Evolutionary conservation across 2,113 vertebrate species (phyloP).

Genomic region (Notiomystis cincta): DNA sequence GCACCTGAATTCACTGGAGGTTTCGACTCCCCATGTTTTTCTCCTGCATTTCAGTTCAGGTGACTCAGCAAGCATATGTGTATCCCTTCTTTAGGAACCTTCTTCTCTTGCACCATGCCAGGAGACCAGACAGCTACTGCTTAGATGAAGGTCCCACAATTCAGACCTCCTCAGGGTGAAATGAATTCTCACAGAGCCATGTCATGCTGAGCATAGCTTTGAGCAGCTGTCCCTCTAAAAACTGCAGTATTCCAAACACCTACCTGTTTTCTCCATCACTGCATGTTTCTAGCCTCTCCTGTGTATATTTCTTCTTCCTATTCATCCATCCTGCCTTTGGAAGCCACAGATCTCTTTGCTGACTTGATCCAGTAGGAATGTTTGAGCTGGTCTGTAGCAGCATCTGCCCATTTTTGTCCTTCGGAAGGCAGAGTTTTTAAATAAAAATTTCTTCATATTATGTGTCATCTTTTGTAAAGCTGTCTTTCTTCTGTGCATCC

Average conservation of each 20-base stretch:
- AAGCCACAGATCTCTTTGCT: neutral
- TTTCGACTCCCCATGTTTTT: neutral
- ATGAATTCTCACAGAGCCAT: accelerated
- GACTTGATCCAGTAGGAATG: accelerated
- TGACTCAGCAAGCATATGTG: neutral
- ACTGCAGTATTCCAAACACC: neutral
- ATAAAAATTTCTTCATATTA: neutral
- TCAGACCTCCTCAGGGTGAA: neutral
- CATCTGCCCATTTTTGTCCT: neutral
- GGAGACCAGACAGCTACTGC: neutral
- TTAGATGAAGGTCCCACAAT: neutral
- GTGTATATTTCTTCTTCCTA: neutral
- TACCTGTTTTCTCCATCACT: neutral
- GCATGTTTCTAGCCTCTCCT: neutral
- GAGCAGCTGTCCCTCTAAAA: neutral
- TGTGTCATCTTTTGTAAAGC: neutral
- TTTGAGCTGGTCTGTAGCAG: neutral
- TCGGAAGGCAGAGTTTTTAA: neutral
- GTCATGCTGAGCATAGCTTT: neutral
- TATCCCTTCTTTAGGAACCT: neutral
- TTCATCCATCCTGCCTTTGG: neutral
- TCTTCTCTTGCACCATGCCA: accelerated
- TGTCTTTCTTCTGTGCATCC: neutral
- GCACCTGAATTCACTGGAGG: neutral
- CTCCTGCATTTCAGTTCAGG: neutral